phyloP scores from a whole-genome alignment of 2,888 invertebrate species.

The Embidobia sp. region DNA sequence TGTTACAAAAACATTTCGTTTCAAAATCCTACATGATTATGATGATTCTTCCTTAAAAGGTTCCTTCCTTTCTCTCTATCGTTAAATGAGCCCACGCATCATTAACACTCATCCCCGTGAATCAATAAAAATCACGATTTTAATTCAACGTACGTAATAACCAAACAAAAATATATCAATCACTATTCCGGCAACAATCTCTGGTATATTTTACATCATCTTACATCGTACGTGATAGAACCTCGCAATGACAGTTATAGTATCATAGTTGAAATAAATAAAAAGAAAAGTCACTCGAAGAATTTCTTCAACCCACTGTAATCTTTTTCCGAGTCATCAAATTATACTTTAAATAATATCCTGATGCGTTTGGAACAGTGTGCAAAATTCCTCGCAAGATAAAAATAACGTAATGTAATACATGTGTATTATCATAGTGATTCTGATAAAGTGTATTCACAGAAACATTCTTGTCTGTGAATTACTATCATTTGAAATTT shows the following conservation, averaged over 20 bases:
- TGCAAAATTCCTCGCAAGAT: conserved; percentile 22
- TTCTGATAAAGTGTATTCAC: conserved; percentile 4
- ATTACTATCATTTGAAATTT: conserved; percentile 23
- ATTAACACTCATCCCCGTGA: conserved; percentile 43
- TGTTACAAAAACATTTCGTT: conserved; percentile 60
- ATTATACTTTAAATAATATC: conserved; percentile 24
- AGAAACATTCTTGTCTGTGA: conserved; percentile 10
- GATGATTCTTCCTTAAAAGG: conserved; percentile 37
- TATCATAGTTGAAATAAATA: not conserved
- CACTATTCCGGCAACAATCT: conserved; percentile 31
- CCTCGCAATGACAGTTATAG: conserved; percentile 10
- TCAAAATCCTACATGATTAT: conserved; percentile 57
- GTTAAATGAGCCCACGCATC: conserved; percentile 31
- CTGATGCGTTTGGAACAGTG: not conserved
- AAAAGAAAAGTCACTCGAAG: conserved; percentile 26
- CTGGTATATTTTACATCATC: conserved; percentile 48
- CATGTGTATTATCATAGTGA: conserved; percentile 10
- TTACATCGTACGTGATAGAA: conserved; percentile 29
- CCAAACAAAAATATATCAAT: conserved; percentile 43
- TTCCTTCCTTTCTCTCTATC: conserved; percentile 12
- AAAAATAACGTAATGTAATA: too few relatives aligned
- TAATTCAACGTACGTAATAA: conserved; percentile 33
- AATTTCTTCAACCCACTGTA: conserved; percentile 8
- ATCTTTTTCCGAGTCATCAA: not conserved
- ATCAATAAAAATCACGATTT: conserved; percentile 26